Conservation (phyloP, 2,888 invertebrate genomes). For the Alviniconcha strummeri region DNA sequence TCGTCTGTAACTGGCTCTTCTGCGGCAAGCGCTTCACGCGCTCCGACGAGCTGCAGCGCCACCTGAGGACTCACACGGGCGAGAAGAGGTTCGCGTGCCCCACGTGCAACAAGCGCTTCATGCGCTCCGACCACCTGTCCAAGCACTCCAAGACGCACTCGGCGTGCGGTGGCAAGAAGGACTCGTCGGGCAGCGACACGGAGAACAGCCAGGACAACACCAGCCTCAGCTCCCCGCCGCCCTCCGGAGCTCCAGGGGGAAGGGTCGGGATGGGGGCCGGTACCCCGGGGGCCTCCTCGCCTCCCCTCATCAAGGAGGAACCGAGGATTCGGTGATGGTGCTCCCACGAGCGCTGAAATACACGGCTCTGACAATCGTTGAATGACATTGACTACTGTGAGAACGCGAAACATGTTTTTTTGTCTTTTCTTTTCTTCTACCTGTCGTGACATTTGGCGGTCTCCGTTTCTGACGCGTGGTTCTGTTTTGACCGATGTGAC, state of each 20-base stretch:
- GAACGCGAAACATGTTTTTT: too few relatives aligned
- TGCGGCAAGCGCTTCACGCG: conserved; percentile 97
- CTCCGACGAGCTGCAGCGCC: conserved; percentile 96
- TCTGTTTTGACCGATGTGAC: too few relatives aligned
- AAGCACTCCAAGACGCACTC: conserved; percentile 92
- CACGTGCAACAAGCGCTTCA: conserved; percentile 93
- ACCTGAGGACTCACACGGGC: conserved; percentile 92
- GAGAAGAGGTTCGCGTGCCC: conserved; percentile 94
- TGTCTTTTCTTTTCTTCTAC: too few relatives aligned
- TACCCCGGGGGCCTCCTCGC: conserved; percentile 5
- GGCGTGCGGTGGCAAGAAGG: conserved; percentile 50
- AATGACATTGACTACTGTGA: too few relatives aligned
- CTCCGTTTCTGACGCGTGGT: too few relatives aligned
- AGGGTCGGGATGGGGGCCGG: conserved; percentile 1
- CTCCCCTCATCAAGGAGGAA: conserved; percentile 31
- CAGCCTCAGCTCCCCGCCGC: conserved; percentile 27
- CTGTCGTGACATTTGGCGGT: too few relatives aligned
- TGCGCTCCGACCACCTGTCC: conserved; percentile 94
- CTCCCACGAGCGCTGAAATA: neutral
- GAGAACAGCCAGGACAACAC: conserved; percentile 51
- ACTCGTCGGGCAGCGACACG: conserved; percentile 57
- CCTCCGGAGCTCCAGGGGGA: neutral
- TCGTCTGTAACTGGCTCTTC: conserved; percentile 98
- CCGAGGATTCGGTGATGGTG: conserved; percentile 28
- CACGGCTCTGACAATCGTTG: neutral